Base-by-base conservation (phyloP, 2,888 invertebrate genomes). In the Bellardia pandia region DNA sequence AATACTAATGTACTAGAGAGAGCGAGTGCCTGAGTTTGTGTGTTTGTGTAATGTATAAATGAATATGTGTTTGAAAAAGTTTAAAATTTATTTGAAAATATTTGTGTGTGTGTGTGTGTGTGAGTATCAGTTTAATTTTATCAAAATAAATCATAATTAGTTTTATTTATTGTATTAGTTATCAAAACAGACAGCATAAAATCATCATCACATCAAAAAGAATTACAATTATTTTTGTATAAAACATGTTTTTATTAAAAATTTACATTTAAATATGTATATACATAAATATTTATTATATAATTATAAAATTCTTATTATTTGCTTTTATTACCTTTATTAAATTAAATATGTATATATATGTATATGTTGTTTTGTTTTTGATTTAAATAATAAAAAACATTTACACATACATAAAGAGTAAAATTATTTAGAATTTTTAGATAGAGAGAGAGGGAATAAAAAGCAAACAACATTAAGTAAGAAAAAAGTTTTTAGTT, bases 101-200 rank as follows among this genome's bases (percentile, higher is more conserved):
- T 58, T 45, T 45, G 13, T 11, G 13, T 30, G 13, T 23, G 4
- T 56, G 30, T 56, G 9, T 58, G 45, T 45, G 45, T 45, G 45
- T 45, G 45, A 30, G 7, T 60, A 33, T 60, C 14, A 60, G 37
- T 60, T 60, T 7, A 60, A 37, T 60, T 33, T 60, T 5, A 11
- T 23, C 16, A 56, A 56, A 37, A 14, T 60, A 60, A 7, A 60
- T 14, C 37, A 37, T 60, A 60, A 60, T 60, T 60, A 33, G 11
- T 60, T 37, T 14, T 7, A 60, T 60, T 33, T 60, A 37, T 56
- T 37, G 14, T 33, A 0, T 33, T 53, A 11, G n/a, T 14, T 33
- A 60, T 33, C 33, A 60, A 37, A 60, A 60, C 60, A 60, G n/a
- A 33, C 60, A 33, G 37, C 60, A 60, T 60, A 14, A 60, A 60